A percentile compares a stretch with the other conserved stretches of the same genome.
These are phyloP conservation scores for Drosophila pandora DNA, from an alignment of 1,140 invertebrate genomes.

Conservation along the genomic window DNA sequence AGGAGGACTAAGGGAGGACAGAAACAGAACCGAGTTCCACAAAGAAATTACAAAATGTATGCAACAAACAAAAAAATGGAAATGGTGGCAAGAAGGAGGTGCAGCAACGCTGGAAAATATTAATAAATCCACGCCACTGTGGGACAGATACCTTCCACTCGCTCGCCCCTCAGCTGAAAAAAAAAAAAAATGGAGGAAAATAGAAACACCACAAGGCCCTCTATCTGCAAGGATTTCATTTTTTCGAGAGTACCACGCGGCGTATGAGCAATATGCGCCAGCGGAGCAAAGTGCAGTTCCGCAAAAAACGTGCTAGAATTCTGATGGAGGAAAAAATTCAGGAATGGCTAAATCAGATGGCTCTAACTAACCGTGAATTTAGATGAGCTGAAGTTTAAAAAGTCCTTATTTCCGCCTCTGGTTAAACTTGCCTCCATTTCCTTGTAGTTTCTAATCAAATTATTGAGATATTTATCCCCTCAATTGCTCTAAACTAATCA, in stretches of 20 bases:
- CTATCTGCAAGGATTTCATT: slow-evolving; percentile 8
- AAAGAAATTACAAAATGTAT: slow-evolving; percentile 78
- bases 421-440: background rate
- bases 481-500: slow-evolving; percentile 46
- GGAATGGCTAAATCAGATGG: slow-evolving; percentile 18
- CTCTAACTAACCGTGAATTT: slow-evolving; percentile 17
- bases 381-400: background rate
- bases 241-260: slow-evolving; percentile 24
- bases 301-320: slow-evolving; percentile 3
- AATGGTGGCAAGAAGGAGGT: slow-evolving; percentile 9
- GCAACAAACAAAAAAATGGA: slow-evolving; percentile 37
- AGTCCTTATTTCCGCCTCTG: too few relatives aligned
- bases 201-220: background rate
- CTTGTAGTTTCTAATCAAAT: slow-evolving; percentile 30
- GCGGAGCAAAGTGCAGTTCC: background rate
- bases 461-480: slow-evolving; percentile 34
- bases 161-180: background rate
- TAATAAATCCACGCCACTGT: slow-evolving; percentile 69
- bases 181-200: too few relatives aligned
- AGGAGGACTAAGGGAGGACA: slow-evolving; percentile 1
- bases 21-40: slow-evolving; percentile 39
- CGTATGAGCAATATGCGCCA: slow-evolving; percentile 66
- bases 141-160: slow-evolving; percentile 17
- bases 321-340: background rate
- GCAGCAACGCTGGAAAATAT: slow-evolving; percentile 60